Evolutionary conservation across 2,888 invertebrate genomes (phyloP), one percentile per base, ranked within the genome.

Genomic region (Andrena dorsata): DNA sequence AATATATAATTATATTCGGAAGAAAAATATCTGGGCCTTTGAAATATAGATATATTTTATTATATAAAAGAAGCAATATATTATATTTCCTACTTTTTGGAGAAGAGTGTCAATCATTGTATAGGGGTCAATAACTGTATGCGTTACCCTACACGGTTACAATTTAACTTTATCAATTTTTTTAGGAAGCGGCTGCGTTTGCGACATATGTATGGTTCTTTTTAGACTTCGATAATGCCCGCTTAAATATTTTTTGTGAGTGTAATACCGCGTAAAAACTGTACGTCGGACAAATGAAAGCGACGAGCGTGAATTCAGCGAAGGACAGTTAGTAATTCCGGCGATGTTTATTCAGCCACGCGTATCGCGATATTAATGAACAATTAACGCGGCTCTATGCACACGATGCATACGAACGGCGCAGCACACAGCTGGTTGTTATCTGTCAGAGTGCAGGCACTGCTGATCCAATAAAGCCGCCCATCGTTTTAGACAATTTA

Each of bases 381-480:
- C 87, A 86, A 86, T 86, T 86, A 86, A 70, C 84, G 65, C 60
- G 49, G 63, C 73, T 71, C 70, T 76, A 70, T 77, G 58, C 49
- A 26, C 47, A 16, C 63, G 10, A 51, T 41, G 61, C 41, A 56
- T 23, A 60, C 26, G 66, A 56, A 61, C 71, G 49, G 71, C 10
- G 64, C 64, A 76, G 64, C 72, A 76, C 63, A 66, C 71, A 63
- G 64, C 51, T 56, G 72, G 81, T 71, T 71, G 87, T 85, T 87
- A 85, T 87, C 85, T 87, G 87, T 87, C 87, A 87, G 79, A 63
- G 75, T 64, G 85, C 87, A 85, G 85, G 84, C 87, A 58, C 23
- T 28, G 75, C 68, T 87, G 80, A 85, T 87, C 83, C 87, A 77
- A 84, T 85, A 85, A 85, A 84, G 84, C 82, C 75, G 82, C 60